Conservation (phyloP, 2,113 vertebrate species). For the Protobothrops flavoviridis region DNA sequence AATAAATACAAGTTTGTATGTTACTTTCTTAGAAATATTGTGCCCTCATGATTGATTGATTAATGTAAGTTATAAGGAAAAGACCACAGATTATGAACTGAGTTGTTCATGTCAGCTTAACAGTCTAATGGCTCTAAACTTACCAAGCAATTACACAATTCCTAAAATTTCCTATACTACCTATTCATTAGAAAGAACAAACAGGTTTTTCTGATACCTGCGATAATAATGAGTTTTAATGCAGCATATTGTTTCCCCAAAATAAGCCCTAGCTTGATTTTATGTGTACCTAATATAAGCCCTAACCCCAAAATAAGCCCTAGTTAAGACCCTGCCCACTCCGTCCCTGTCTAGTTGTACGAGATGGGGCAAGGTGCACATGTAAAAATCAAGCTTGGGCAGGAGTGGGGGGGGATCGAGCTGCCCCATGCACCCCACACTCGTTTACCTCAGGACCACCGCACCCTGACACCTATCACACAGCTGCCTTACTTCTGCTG, state of each 20-base stretch:
- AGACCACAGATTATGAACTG: not conserved
- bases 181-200: not conserved
- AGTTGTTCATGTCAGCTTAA: not conserved
- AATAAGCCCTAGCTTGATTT: too few relatives aligned
- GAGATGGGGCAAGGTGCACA: too few relatives aligned
- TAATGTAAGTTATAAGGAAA: not conserved
- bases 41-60: not conserved
- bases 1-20: not conserved
- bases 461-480: not conserved
- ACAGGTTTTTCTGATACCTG: not conserved
- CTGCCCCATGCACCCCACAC: too few relatives aligned
- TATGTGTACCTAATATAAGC: too few relatives aligned
- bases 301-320: too few relatives aligned
- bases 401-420: too few relatives aligned
- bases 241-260: not conserved
- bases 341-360: too few relatives aligned
- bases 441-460: not conserved
- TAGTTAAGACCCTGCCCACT: too few relatives aligned
- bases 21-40: not conserved
- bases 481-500: too few relatives aligned
- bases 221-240: constrained; percentile 29
- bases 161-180: constrained; percentile 14
- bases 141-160: not conserved
- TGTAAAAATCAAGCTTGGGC: too few relatives aligned
- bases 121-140: not conserved